Conservation (phyloP, 2,113 vertebrate species). For the Xyliphius kryptos region DNA sequence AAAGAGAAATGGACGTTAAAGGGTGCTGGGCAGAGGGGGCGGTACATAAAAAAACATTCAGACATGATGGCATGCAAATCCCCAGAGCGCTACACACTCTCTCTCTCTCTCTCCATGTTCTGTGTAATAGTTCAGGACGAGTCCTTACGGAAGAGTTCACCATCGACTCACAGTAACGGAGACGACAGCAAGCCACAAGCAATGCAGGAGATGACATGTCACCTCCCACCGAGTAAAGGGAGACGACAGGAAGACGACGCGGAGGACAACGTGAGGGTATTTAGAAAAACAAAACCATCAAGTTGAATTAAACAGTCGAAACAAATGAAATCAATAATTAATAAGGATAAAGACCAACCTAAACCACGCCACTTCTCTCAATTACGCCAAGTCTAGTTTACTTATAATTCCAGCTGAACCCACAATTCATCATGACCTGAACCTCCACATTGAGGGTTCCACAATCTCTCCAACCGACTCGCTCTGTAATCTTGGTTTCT, state of each 20-base stretch:
- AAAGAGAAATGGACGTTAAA: not conserved
- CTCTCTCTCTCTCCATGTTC: not conserved
- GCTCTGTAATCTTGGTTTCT: too few species aligned
- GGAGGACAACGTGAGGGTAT: too few species aligned
- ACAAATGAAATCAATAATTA: not conserved
- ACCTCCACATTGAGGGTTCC: too few species aligned
- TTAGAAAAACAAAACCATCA: not conserved
- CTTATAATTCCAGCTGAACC: too few species aligned
- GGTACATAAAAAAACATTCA: not conserved
- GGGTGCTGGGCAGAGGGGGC: not conserved
- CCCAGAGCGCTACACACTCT: conserved; percentile 1
- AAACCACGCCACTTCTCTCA: too few species aligned
- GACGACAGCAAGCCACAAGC: not conserved
- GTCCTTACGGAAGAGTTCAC: conserved; percentile 9
- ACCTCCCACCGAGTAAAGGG: not conserved
- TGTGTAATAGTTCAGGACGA: conserved; percentile 12
- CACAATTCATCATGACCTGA: too few species aligned
- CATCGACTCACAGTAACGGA: not conserved
- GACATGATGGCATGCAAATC: not conserved
- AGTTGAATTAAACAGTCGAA: too few species aligned
- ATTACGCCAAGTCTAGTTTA: too few species aligned
- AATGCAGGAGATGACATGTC: not conserved
- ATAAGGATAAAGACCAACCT: not conserved
- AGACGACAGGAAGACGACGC: not conserved
- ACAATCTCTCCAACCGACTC: too few species aligned